Conservation (phyloP, 1,140 invertebrate genomes). For the Ganaspis sp. region DNA sequence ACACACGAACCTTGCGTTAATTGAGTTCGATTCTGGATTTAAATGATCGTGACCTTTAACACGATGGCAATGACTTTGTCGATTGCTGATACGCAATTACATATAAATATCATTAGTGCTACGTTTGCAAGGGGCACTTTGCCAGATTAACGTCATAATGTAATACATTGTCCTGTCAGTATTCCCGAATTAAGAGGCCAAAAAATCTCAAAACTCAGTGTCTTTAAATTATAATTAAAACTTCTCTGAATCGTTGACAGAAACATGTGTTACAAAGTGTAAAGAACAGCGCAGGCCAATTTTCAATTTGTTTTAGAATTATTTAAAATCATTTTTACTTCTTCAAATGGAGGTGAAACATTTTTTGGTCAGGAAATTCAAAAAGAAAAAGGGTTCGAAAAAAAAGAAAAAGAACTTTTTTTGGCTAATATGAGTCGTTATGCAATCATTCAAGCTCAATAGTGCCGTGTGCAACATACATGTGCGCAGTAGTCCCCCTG, state of each 20-base stretch:
- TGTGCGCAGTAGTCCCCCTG: too few species aligned
- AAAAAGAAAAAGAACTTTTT: too few species aligned
- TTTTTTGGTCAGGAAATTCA: too few species aligned
- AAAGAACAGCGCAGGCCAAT: too few species aligned
- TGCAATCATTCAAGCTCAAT: too few species aligned
- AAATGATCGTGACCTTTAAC: slow-evolving; percentile 18
- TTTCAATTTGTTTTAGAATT: too few species aligned
- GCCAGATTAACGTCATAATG: slow-evolving; percentile 21
- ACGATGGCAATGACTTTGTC: slow-evolving; percentile 23
- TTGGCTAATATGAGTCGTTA: too few species aligned
- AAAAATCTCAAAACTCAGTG: neutral
- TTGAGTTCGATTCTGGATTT: neutral
- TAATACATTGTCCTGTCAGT: slow-evolving; percentile 1
- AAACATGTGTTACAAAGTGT: neutral
- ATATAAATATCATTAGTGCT: slow-evolving; percentile 27
- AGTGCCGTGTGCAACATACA: too few species aligned
- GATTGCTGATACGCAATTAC: slow-evolving; percentile 28
- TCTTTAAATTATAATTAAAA: neutral
- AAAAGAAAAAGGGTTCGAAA: too few species aligned
- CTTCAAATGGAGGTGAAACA: too few species aligned
- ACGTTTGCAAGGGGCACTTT: slow-evolving; percentile 20
- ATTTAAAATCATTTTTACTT: too few species aligned
- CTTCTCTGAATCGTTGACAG: neutral
- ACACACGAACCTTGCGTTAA: too few species aligned
- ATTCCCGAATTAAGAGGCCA: neutral